These are phyloP conservation scores for Battus philenor DNA, from an alignment of 1,140 invertebrate species.

Conservation along the genomic window DNA sequence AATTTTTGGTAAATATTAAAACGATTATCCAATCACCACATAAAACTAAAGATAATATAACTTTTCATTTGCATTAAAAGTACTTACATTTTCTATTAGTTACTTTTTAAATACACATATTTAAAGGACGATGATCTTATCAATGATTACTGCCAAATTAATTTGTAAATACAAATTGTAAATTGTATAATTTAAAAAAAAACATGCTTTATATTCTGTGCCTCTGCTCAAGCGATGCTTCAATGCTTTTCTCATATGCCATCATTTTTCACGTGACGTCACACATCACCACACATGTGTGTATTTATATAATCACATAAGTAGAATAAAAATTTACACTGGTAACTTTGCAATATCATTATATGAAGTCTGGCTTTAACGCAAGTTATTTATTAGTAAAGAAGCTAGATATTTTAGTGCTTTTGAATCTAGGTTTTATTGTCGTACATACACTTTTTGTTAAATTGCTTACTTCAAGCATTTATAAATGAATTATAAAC, in stretches of 20 bases:
- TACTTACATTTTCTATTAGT: too few species aligned
- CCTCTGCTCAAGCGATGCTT: conserved; percentile 52
- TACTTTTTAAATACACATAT: too few species aligned
- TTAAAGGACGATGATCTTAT: too few species aligned
- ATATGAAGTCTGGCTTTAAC: not conserved
- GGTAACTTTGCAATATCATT: not conserved
- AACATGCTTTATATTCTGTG: conserved; percentile 36
- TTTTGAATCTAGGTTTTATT: not conserved
- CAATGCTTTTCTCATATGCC: conserved; percentile 62
- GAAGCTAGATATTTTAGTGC: conserved; percentile 4
- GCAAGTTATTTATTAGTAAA: not conserved
- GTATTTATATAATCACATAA: conserved; percentile 6
- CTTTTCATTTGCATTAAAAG: too few species aligned
- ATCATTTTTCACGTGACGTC: conserved; percentile 20
- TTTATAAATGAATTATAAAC: conserved; percentile 60
- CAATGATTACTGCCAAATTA: too few species aligned
- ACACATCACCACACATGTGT: not conserved
- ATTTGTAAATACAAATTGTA: too few species aligned
- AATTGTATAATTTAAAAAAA: too few species aligned
- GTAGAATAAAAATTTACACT: not conserved
- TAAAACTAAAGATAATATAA: too few species aligned
- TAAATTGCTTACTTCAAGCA: conserved; percentile 14
- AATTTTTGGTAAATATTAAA: too few species aligned
- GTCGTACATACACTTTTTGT: not conserved
- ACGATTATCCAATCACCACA: too few species aligned